Percentiles rank a stretch among this genome's conserved stretches.
phyloP scores from a whole-genome alignment of 2,113 vertebrate species.

The Carollia perspicillata region DNA sequence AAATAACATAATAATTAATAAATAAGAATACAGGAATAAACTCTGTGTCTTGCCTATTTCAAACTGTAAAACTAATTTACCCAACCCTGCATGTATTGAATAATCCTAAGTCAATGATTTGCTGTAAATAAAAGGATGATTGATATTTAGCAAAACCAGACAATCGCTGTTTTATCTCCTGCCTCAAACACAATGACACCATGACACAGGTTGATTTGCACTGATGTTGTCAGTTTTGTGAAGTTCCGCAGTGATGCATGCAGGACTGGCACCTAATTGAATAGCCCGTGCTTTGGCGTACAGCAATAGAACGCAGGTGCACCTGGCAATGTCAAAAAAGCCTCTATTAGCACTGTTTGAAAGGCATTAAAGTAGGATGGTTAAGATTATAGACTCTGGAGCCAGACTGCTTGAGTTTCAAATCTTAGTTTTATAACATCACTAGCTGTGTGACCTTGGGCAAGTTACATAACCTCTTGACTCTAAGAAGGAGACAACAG shows the following conservation, averaged over 20 bases:
- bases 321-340: neutral
- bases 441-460: neutral
- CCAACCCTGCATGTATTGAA: slow-evolving; percentile 60
- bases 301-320: neutral
- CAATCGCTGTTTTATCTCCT: slow-evolving; percentile 75
- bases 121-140: slow-evolving; percentile 63
- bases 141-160: slow-evolving; percentile 72
- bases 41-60: neutral
- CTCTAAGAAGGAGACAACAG: neutral
- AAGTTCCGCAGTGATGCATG: slow-evolving; percentile 43
- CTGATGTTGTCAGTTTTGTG: slow-evolving; percentile 51
- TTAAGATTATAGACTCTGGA: neutral
- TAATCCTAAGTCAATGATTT: slow-evolving; percentile 64
- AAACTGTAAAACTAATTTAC: neutral
- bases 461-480: neutral
- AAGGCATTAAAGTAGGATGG: neutral
- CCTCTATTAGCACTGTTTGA: neutral
- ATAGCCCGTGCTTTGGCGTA: neutral
- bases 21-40: neutral
- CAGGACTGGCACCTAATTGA: slow-evolving; percentile 52
- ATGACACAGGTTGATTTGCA: slow-evolving; percentile 68
- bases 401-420: neutral
- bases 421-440: neutral
- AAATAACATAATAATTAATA: neutral
- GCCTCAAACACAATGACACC: slow-evolving; percentile 64